phyloP scores from a whole-genome alignment of 2,888 invertebrate genomes.

The Pinctada fucata region DNA sequence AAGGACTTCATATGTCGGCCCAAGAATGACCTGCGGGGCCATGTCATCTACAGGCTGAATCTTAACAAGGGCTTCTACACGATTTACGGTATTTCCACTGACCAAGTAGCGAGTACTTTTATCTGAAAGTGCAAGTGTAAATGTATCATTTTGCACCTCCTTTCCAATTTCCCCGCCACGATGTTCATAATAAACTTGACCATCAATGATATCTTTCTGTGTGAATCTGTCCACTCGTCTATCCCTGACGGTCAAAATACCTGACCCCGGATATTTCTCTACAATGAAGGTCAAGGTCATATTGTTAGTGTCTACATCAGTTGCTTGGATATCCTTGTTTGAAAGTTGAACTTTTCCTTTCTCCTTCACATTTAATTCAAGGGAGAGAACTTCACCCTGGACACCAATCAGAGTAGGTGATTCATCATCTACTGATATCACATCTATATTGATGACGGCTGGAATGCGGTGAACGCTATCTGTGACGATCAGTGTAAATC shows the following conservation, averaged over 20 bases:
- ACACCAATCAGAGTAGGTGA: conserved; percentile 61
- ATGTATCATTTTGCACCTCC: conserved; percentile 61
- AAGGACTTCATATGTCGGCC: conserved; percentile 61
- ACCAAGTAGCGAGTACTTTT: conserved; percentile 62
- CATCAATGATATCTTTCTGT: conserved; percentile 67
- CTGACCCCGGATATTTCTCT: conserved; percentile 64
- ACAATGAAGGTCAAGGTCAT: conserved; percentile 66
- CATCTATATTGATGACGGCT: conserved; percentile 64
- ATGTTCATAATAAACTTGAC: conserved; percentile 69
- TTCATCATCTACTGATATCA: conserved; percentile 72
- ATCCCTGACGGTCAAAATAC: conserved; percentile 61
- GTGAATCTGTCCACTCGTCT: conserved; percentile 67
- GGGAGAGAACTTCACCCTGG: conserved; percentile 57
- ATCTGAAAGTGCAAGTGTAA: conserved; percentile 69
- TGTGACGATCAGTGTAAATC: conserved; percentile 72
- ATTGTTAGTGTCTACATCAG: conserved; percentile 71
- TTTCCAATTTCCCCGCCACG: conserved; percentile 72
- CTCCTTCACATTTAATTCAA: conserved; percentile 67
- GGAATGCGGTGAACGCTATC: conserved; percentile 76
- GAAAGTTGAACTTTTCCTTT: conserved; percentile 60
- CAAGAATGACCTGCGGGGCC: conserved; percentile 67
- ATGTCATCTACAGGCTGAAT: conserved; percentile 73
- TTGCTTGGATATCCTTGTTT: conserved; percentile 60
- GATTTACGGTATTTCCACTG: conserved; percentile 64
- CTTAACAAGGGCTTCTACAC: conserved; percentile 65